Percentiles rank a stretch among this genome's conserved stretches.
These are phyloP conservation scores for Micrasema minimum DNA, from an alignment of 1,140 invertebrate genomes.

Conservation along the genomic window DNA sequence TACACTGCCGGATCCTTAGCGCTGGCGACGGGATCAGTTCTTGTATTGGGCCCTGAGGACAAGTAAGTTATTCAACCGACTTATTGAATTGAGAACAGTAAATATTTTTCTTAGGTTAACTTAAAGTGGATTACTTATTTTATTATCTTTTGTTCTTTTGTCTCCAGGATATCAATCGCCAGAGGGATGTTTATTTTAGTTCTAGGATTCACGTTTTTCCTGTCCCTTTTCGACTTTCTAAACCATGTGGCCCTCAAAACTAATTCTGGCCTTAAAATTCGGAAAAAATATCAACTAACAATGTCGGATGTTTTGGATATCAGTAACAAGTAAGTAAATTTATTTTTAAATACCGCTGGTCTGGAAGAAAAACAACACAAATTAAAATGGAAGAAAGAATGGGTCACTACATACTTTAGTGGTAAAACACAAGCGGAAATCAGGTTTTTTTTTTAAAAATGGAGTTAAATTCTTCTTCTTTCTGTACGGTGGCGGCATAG, in stretches of 20 bases:
- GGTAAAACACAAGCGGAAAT: too few relatives aligned
- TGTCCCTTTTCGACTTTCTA: constrained; percentile 70
- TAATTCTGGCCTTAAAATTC: constrained; percentile 65
- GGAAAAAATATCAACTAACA: constrained; percentile 71
- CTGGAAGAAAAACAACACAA: too few relatives aligned
- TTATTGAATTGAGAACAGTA: background rate
- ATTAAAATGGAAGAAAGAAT: too few relatives aligned
- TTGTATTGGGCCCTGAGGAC: constrained; percentile 61
- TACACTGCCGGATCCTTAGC: constrained; percentile 58
- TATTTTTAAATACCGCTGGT: too few relatives aligned
- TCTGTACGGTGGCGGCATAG: too few relatives aligned
- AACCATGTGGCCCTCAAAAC: constrained; percentile 70
- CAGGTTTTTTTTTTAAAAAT: too few relatives aligned
- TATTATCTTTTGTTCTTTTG: too few relatives aligned
- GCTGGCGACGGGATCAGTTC: constrained; percentile 58
- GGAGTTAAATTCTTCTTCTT: too few relatives aligned
- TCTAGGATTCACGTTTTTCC: constrained; percentile 73
- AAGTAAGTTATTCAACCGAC: constrained; percentile 53
- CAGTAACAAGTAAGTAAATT: constrained; percentile 76
- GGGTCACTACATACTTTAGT: too few relatives aligned
- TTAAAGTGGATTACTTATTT: background rate
- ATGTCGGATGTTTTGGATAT: constrained; percentile 74
- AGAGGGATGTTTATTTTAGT: constrained; percentile 69
- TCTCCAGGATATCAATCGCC: constrained; percentile 66
- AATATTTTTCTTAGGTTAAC: constrained; percentile 14